Evolutionary conservation across 2,797 vertebrate genomes (phyloP), one percentile per base, ranked within the genome.

Genomic region (Phylloscopus collybita): DNA sequence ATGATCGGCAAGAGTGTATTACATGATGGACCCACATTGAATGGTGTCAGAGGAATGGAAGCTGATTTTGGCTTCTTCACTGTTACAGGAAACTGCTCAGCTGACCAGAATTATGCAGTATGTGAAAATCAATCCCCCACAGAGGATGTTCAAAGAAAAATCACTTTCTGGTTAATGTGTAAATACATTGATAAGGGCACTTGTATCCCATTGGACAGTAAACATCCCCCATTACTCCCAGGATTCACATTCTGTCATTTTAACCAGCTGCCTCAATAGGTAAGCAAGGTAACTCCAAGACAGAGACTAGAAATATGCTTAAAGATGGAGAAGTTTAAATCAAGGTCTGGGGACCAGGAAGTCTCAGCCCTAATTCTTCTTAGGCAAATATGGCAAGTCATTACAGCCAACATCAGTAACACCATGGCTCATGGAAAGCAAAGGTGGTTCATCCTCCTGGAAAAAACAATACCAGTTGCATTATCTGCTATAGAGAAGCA

Each of bases 21-120:
- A 92, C 44, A 53, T 40, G 87, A 72, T 72, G 67, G 86, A 51
- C 38, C 61, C 73, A 88, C 69, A 66, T 29, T 73, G 79, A 60
- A 80, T 67, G 62, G 76, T 76, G 73, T 92, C 73, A 93, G 16
- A n/a, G 32, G 54, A 80, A 80, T 80, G 67, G 74, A 85, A 85
- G 67, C 67, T 23, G 32, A 44, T 75, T 93, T 91, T 88, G 95
- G 66, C 82, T 90, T 85, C 89, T 86, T 54, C 36, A 51, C 25
- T 9, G 8, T 83, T 90, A 88, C 60, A 95, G 78, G 53, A 95
- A 94, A 86, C 65, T 94, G 44, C 74, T 90, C 94, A 96, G 71
- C 83, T 92, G 90, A 91, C 47, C 56, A 86, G 86, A 96, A 94
- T 94, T 69, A 87, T 51, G 36, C 42, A 95, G 69, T 50, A 57